phyloP scores from a whole-genome alignment of 1,140 invertebrate genomes.

The roundworm (Caenorhabditis elegans) region DNA sequence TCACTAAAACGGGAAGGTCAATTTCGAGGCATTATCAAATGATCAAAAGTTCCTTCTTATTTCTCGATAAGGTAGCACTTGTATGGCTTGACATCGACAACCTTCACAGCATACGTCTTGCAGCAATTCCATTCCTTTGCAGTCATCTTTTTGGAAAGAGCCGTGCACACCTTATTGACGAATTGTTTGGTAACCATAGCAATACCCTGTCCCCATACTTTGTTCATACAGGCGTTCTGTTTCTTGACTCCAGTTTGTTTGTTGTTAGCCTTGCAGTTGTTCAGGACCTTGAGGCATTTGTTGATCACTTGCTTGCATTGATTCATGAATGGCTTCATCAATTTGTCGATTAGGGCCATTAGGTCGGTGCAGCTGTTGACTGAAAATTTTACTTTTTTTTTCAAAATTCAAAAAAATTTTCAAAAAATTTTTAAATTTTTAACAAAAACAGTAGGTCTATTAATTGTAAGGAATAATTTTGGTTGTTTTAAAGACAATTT shows the following conservation, averaged over 20 bases:
- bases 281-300: conserved; percentile 6
- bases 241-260: background rate
- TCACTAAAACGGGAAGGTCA: too few species aligned
- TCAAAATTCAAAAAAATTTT: too few species aligned
- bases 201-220: background rate
- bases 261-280: background rate
- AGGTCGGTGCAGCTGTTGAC: conserved; percentile 7
- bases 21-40: too few species aligned
- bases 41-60: too few species aligned
- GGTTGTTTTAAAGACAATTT: too few species aligned
- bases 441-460: too few species aligned
- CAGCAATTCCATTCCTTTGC: background rate
- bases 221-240: background rate
- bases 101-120: background rate
- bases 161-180: background rate
- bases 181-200: background rate
- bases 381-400: background rate
- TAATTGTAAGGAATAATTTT: too few species aligned
- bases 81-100: background rate
- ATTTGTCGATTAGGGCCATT: background rate
- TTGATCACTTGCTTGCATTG: conserved; percentile 10
- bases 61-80: background rate
- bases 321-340: background rate
- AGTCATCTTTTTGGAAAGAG: background rate
- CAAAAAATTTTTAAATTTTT: too few species aligned